A percentile compares a stretch with the other conserved stretches of the same genome.
Conservation (phyloP, 2,797 vertebrate species). For the Nannoperca australis region DNA sequence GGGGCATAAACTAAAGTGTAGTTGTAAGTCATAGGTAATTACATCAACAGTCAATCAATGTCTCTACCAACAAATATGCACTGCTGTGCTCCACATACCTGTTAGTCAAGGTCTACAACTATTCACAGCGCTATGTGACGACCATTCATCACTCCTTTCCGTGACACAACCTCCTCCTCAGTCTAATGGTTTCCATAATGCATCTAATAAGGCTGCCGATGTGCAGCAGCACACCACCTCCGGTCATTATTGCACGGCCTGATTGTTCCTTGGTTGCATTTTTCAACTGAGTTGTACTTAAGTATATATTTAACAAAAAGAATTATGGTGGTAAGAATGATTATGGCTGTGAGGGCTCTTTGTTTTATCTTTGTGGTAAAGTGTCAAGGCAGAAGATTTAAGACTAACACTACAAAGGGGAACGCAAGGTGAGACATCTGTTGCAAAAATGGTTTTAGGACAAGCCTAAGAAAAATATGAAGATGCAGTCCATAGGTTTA, state of each 20-base stretch:
- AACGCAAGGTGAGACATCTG: not conserved
- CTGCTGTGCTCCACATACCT: constrained; percentile 16
- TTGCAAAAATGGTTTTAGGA: not conserved
- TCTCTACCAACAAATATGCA: constrained; percentile 45
- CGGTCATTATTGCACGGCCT: constrained; percentile 52
- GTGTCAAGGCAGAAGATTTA: not conserved
- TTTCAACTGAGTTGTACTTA: constrained; percentile 43
- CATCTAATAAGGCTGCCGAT: constrained; percentile 60
- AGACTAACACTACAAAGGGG: not conserved
- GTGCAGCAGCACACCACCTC: constrained; percentile 75
- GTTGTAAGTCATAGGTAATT: too few relatives aligned
- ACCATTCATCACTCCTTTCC: constrained; percentile 66
- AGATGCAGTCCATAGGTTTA: not conserved
- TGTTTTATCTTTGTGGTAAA: not conserved
- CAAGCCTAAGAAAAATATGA: not conserved
- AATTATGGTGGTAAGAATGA: constrained; percentile 9
- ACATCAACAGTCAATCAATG: constrained; percentile 9
- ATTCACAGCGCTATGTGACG: constrained; percentile 53
- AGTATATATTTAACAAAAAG: constrained; percentile 37
- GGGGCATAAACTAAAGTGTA: too few relatives aligned
- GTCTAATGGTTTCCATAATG: constrained; percentile 73
- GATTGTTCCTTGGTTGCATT: constrained; percentile 54
- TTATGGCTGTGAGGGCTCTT: not conserved
- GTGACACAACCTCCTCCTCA: constrained; percentile 57
- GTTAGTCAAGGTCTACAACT: constrained; percentile 53